A percentile compares a stretch with the other conserved stretches of the same genome.
Conservation (phyloP, 2,797 vertebrate species). For the Mormyrus hasselquistii region DNA sequence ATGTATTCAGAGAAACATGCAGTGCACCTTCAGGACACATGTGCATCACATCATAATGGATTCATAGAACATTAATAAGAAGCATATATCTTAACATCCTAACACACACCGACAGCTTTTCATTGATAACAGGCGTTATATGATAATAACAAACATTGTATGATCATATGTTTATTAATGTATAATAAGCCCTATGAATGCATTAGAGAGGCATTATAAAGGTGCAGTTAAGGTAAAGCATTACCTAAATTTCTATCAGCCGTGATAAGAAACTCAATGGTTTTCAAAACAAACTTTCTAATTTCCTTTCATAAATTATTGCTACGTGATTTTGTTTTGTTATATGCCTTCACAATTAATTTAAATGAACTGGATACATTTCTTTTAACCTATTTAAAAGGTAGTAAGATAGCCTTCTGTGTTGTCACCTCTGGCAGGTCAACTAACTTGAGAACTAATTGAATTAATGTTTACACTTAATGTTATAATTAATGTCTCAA, state of each 20-base stretch:
- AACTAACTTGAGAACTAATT: neutral
- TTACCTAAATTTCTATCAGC: neutral
- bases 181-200: neutral
- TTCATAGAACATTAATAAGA: too few species aligned
- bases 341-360: neutral
- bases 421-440: slow-evolving; percentile 17
- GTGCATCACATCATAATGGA: too few species aligned
- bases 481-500: neutral
- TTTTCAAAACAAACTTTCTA: neutral
- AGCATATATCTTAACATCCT: too few species aligned
- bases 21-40: too few species aligned
- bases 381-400: neutral
- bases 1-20: too few species aligned
- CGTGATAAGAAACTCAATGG: neutral
- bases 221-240: neutral
- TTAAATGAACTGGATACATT: neutral
- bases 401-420: neutral
- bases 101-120: neutral
- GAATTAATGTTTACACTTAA: neutral
- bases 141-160: neutral
- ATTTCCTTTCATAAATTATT: neutral
- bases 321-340: neutral
- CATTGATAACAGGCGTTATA: neutral
- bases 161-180: neutral
- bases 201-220: neutral